Conservation (phyloP, 2,888 invertebrate species). For the Carterocephalus palaemon region DNA sequence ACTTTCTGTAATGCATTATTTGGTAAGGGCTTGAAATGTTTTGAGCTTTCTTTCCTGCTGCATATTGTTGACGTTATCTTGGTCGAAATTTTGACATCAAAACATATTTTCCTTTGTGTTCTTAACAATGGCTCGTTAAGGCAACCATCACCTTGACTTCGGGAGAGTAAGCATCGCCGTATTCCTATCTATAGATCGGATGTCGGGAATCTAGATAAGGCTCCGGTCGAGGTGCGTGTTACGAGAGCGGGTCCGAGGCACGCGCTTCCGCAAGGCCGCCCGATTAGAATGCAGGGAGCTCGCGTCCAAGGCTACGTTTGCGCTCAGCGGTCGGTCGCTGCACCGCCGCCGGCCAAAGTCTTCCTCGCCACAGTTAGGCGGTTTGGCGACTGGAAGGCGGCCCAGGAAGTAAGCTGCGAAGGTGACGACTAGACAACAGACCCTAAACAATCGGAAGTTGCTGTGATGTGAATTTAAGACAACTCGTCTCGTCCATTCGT, state of each 20-base stretch:
- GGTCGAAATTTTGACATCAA: neutral
- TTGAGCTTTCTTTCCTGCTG: neutral
- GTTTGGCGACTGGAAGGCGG: constrained; percentile 56
- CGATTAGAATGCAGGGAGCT: constrained; percentile 77
- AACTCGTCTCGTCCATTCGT: constrained; percentile 54
- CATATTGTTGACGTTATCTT: neutral
- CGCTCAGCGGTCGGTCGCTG: constrained; percentile 70
- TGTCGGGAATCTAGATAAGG: constrained; percentile 52
- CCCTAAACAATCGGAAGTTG: constrained; percentile 64
- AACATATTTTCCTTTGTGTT: neutral
- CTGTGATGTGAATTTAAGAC: constrained; percentile 70
- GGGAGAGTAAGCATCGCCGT: neutral
- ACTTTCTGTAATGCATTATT: constrained; percentile 27
- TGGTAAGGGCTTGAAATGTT: constrained; percentile 1
- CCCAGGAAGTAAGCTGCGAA: constrained; percentile 69
- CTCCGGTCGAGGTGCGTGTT: constrained; percentile 46
- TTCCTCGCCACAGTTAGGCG: constrained; percentile 63
- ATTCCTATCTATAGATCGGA: constrained; percentile 22
- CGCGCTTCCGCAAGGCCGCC: constrained; percentile 77
- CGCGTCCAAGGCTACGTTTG: constrained; percentile 72
- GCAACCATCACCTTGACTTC: neutral
- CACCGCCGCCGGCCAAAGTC: constrained; percentile 58
- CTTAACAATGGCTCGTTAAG: neutral
- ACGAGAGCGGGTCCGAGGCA: constrained; percentile 64
- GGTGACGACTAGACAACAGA: constrained; percentile 62